Conservation (phyloP, 2,113 vertebrate genomes). For the Oxyura jamaicensis region DNA sequence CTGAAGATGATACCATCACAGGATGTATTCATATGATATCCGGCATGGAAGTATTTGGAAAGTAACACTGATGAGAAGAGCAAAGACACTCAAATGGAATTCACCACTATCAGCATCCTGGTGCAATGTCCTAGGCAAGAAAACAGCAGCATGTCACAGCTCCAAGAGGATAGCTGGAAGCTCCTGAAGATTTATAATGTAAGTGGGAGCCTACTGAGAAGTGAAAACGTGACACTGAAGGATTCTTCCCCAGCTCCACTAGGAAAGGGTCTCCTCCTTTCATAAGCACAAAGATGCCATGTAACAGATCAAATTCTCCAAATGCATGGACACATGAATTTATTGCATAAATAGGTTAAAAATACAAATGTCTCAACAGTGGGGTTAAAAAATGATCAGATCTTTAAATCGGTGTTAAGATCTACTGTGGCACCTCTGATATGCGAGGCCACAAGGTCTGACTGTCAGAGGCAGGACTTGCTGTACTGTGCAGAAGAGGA, state of each 20-base stretch:
- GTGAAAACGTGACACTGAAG: not conserved
- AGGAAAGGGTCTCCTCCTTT: not conserved
- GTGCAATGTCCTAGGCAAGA: not conserved
- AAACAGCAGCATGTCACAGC: not conserved
- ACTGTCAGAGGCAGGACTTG: not conserved
- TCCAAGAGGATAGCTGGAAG: not conserved
- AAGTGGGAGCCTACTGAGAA: not conserved
- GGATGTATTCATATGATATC: not conserved
- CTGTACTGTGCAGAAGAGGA: not conserved
- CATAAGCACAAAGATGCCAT: not conserved
- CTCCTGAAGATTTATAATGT: not conserved
- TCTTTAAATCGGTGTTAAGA: not conserved
- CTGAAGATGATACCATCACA: rapidly evolving
- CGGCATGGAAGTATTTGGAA: not conserved
- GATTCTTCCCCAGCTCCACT: not conserved
- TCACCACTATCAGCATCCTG: not conserved
- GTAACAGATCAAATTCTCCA: not conserved
- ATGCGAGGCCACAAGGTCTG: not conserved
- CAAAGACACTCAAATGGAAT: not conserved
- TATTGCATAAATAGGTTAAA: not conserved
- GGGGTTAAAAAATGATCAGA: not conserved
- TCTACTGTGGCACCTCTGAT: no score
- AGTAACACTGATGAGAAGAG: not conserved
- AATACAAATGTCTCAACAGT: not conserved
- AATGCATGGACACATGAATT: not conserved